Evolutionary conservation across 2,888 invertebrate species (phyloP), one percentile per base, ranked within the genome.

Genomic region (Julus scanicus): DNA sequence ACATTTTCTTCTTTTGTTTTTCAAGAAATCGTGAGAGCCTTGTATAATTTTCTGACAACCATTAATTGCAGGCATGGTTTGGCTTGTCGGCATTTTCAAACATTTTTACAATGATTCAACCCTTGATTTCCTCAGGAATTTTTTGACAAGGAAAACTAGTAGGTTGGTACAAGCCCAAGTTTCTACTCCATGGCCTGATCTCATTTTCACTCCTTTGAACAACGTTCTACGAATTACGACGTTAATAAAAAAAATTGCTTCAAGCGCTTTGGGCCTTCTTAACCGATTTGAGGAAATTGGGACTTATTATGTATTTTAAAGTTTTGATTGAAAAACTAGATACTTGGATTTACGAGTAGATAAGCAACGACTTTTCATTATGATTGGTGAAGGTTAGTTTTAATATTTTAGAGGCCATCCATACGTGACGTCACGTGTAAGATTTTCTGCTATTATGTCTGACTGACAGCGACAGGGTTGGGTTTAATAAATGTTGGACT

Each of bases 1-100:
- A 63, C 63, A 63, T 63, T n/a, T 63, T n/a, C 63, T 63, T 63
- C 63, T 63, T 63, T 63, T 63, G 63, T 63, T 63, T 63, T 63
- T 63, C 63, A 63, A 63, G 63, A n/a, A 63, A 63, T 63, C 63
- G 63, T 63, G 63, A 63, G 63, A 63, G 63, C 63, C 63, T 63
- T 63, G 63, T 63, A 63, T 63, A 63, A 63, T n/a, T 63, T 63
- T 63, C 63, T 63, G 63, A 63, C 63, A 63, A 63, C n/a, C 63
- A 63, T 63, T 63, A 63, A 63, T 63, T 63, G 63, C 63, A n/a
- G n/a, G 63, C 63, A 63, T 63, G 63, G 63, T 63, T 63, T n/a
- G 63, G 63, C 63, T 63, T n/a, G 63, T 63, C 63, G 63, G 63
- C 63, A n/a, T 63, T 63, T 63, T 63, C 63, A 63, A 63, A 63